Percentiles rank a stretch among this genome's conserved stretches.
Conservation (phyloP, 92 coral and sea anemone genomes). For the Zoanthus sociatus region DNA sequence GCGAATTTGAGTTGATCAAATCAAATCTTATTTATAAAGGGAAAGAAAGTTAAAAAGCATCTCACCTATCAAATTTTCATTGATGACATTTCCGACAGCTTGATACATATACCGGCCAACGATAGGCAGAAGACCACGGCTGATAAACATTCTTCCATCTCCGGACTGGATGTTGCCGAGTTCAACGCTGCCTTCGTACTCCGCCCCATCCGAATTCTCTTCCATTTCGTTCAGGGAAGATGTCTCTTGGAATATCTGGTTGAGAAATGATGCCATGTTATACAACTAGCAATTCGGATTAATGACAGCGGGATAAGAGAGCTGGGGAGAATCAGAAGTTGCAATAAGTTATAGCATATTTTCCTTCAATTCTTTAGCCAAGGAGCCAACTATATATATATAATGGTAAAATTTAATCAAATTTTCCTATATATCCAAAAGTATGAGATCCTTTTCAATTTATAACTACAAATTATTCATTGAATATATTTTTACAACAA, state of each 20-base stretch:
- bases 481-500: no score
- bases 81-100: slow-evolving; percentile 47
- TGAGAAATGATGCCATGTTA: background rate
- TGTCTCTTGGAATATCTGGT: slow-evolving; percentile 39
- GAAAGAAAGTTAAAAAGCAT: background rate
- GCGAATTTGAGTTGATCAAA: background rate
- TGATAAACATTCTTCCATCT: slow-evolving; percentile 58
- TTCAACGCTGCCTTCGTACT: slow-evolving; percentile 43
- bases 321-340: background rate
- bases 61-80: slow-evolving; percentile 58
- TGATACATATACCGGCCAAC: slow-evolving; percentile 66
- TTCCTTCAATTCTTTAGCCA: no score
- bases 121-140: slow-evolving; percentile 75
- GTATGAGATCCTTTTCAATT: no score
- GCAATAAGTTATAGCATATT: no score
- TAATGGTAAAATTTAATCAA: background rate
- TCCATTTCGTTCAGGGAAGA: slow-evolving; percentile 58
- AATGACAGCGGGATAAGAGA: background rate
- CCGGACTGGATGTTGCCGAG: slow-evolving; percentile 52
- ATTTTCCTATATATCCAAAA: no score
- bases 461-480: no score
- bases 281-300: background rate
- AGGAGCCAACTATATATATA: no score
- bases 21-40: background rate
- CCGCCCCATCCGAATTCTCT: slow-evolving; percentile 49